Evolutionary conservation across 2,113 vertebrate species (phyloP), one percentile per base, ranked within the genome.

Genomic region (Elachura formosa): DNA sequence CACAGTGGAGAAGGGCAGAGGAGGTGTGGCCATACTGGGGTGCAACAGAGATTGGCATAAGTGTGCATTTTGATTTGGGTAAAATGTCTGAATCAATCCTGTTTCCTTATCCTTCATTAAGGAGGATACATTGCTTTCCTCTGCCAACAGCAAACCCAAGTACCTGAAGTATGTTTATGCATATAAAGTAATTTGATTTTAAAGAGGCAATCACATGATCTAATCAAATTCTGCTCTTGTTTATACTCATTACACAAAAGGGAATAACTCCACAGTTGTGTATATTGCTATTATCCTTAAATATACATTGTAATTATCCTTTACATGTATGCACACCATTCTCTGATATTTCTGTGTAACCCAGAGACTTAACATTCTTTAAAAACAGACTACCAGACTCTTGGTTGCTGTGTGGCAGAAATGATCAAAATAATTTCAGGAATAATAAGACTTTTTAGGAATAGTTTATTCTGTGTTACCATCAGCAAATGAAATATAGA

Each of bases 171-270:
- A 33, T 48, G 41, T 96, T 95, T 82, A 45, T 64, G 49, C 62
- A 41, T 52, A 26, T 19, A 38, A 95, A 81, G 40, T 61, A 9
- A 48, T 82, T 78, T 72, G 52, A 62, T 82, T 71, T 79, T 86
- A 74, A 80, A 84, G 66, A 93, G 38, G 58, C 66, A 94, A 91
- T 83, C 74, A 52, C 67, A 87, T 2, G 1, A 62, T 41, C 74
- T 87, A 90, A 95, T 91, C 71, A 92, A 92, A 95, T 64, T 62
- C 72, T 94, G 51, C 55, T 79, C 84, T 91, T 91, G 52, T 89
- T 89, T 93, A 79, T 86, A 71, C 56, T 49, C 71, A n/a, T 78
- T 68, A 33, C 78, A 81, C n/a, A 64, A 91, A 89, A 67, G 46
- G 36, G 69, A 81, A 15, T 85, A 93, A 73, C 87, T 77, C 43